Evolutionary conservation across 2,888 invertebrate species (phyloP), one percentile per base, ranked within the genome.

Genomic region (Mamestra brassicae): DNA sequence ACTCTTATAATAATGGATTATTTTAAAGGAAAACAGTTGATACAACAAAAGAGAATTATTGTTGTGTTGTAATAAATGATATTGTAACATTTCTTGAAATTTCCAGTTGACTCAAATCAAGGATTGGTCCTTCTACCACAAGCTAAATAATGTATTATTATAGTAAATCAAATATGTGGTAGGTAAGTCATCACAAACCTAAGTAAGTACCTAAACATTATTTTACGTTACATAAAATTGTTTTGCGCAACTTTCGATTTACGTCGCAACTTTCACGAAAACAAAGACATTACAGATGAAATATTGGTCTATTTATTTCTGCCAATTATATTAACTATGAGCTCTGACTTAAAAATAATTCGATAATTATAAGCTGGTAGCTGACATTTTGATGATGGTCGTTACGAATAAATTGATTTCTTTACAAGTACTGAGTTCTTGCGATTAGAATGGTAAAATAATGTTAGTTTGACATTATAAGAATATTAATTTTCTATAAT

Each of bases 251-350:
- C 64, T 58, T 70, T 15, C n/a, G 63, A 82, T 74, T 63, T 66
- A 52, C 58, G 68, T 65, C 47, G 26, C 10, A 68, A 65, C 52
- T 68, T 68, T 61, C 61, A 55, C 68, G 65, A 69, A 83, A 75
- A 83, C 71, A 79, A 83, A 75, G 75, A 54, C 52, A 83, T 83
- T 61, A 75, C 13, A 64, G 26, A 70, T 67, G 50, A 78, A 55
- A 71, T 82, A 82, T 61, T 79, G 58, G 17, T 61, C 50, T 64
- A 60, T 64, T 74, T 50, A 55, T 64, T 61, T 57, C 50, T 52
- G 55, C 4, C 57, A 69, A 69, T 62, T 79, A 58, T 62, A 65
- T 54, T 17, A 38, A 11, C 55, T 38, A 52, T 58, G 42, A 64
- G 5, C 58, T 45, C 7, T 52, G 15, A 2, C 13, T 26, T 26